A percentile compares a stretch with the other conserved stretches of the same genome.
phyloP scores from a whole-genome alignment of 1,140 invertebrate genomes.

The Drosophila oshimai region DNA sequence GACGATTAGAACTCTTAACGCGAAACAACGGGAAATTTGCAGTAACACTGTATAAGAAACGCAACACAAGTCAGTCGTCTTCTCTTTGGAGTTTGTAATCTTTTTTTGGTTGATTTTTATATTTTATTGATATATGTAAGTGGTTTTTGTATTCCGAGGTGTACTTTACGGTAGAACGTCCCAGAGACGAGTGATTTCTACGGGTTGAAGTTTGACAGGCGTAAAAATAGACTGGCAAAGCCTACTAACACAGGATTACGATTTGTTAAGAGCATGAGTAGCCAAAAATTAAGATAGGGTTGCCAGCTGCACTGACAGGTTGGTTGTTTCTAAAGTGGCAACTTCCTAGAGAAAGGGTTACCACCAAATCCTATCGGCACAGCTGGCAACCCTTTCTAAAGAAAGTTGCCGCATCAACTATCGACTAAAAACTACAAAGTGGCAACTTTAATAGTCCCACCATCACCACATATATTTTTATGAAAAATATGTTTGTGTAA shows the following conservation, averaged over 20 bases:
- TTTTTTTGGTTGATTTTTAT: conserved; percentile 18
- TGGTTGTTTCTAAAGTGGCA: background rate
- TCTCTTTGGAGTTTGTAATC: background rate
- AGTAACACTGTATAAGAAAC: conserved; percentile 5
- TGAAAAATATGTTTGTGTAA: too few relatives aligned
- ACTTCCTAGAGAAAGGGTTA: too few relatives aligned
- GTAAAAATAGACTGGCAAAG: background rate
- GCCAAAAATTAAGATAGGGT: background rate
- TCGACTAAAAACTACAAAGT: background rate
- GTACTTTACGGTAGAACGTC: conserved; percentile 42
- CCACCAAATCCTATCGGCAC: too few relatives aligned
- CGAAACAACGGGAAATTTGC: background rate
- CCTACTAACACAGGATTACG: background rate
- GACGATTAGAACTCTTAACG: background rate
- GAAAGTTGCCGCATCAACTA: background rate
- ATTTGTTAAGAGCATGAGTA: background rate
- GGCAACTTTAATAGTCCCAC: background rate
- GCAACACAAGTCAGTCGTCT: conserved; percentile 15
- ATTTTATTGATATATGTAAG: conserved; percentile 25
- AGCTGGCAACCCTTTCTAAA: background rate
- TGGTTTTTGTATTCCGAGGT: conserved; percentile 16
- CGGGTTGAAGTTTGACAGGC: background rate
- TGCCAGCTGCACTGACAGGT: background rate
- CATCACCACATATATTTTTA: too few relatives aligned
- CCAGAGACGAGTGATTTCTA: conserved; percentile 42